These are phyloP conservation scores for Brotula barbata DNA, from an alignment of 2,797 vertebrate species.

Conservation along the genomic window DNA sequence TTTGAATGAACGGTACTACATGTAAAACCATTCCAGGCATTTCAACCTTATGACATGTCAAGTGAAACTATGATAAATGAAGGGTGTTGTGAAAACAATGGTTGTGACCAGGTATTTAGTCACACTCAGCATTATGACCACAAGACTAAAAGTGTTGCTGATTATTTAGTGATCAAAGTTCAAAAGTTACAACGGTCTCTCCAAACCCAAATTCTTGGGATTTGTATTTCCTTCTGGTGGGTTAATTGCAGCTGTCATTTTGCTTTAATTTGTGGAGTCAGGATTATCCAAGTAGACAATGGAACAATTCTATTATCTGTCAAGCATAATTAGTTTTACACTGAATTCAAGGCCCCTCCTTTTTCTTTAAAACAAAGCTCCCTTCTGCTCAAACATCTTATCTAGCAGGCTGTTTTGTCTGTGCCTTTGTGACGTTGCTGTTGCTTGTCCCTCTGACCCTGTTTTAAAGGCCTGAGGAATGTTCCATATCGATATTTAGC, in stretches of 20 bases:
- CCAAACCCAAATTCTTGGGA: neutral
- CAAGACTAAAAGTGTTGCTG: neutral
- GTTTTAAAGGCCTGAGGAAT: conserved; percentile 56
- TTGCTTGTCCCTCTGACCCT: conserved; percentile 15
- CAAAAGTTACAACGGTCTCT: neutral
- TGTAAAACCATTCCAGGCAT: no score
- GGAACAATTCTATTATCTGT: conserved; percentile 29
- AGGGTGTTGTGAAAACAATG: neutral
- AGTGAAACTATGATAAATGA: neutral
- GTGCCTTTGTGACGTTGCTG: conserved; percentile 27
- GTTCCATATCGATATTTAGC: conserved; percentile 63
- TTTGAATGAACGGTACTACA: neutral
- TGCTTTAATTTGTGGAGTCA: conserved; percentile 3
- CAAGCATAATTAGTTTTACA: conserved; percentile 13
- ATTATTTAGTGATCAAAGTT: neutral
- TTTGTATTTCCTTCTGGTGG: neutral
- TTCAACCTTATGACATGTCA: neutral
- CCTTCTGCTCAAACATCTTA: conserved; percentile 15
- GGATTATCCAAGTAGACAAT: neutral
- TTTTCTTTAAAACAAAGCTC: conserved; percentile 32
- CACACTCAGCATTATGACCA: no score
- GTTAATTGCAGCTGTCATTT: conserved; percentile 6
- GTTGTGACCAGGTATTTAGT: neutral
- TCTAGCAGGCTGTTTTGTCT: conserved; percentile 31
- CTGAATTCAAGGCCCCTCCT: conserved; percentile 10